Evolutionary conservation across 2,888 invertebrate genomes (phyloP).

Genomic region (Choreutis nemorana): DNA sequence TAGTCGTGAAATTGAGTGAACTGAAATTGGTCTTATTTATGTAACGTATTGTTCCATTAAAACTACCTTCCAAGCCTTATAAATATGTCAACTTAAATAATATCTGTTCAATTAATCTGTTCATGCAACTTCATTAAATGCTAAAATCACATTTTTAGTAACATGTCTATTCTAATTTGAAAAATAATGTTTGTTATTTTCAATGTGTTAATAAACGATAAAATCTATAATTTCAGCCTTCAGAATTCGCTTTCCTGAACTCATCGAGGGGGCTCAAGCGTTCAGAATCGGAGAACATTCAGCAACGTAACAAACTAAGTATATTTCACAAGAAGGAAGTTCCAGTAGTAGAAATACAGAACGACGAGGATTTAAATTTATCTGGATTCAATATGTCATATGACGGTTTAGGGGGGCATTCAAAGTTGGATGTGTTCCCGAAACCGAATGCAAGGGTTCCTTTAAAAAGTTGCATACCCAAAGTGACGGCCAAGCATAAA

Average conservation of each 20-base stretch:
- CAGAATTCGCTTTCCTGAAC: slow-evolving; percentile 11
- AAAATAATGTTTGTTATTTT: too few relatives aligned
- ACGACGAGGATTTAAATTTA: slow-evolving; percentile 13
- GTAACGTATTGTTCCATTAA: too few relatives aligned
- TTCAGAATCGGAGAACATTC: slow-evolving; percentile 5
- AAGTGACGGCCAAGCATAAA: slow-evolving; percentile 32
- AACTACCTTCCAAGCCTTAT: too few relatives aligned
- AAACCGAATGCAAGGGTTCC: slow-evolving; percentile 20
- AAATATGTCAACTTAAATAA: too few relatives aligned
- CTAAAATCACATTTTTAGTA: too few relatives aligned
- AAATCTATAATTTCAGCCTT: slow-evolving; percentile 6
- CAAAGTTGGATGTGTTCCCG: slow-evolving; percentile 57
- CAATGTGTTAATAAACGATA: too few relatives aligned
- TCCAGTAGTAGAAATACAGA: slow-evolving; percentile 19
- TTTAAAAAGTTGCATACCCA: slow-evolving; percentile 25
- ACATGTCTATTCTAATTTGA: too few relatives aligned
- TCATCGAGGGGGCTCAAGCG: neutral
- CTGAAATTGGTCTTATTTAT: too few relatives aligned
- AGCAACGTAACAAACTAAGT: slow-evolving; percentile 16
- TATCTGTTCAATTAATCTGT: too few relatives aligned
- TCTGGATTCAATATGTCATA: slow-evolving; percentile 33
- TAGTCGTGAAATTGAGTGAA: too few relatives aligned
- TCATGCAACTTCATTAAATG: too few relatives aligned
- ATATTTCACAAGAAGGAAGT: slow-evolving; percentile 35
- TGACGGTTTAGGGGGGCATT: slow-evolving; percentile 66